phyloP scores from a whole-genome alignment of 2,888 invertebrate species.

The Peribatodes rhomboidaria region DNA sequence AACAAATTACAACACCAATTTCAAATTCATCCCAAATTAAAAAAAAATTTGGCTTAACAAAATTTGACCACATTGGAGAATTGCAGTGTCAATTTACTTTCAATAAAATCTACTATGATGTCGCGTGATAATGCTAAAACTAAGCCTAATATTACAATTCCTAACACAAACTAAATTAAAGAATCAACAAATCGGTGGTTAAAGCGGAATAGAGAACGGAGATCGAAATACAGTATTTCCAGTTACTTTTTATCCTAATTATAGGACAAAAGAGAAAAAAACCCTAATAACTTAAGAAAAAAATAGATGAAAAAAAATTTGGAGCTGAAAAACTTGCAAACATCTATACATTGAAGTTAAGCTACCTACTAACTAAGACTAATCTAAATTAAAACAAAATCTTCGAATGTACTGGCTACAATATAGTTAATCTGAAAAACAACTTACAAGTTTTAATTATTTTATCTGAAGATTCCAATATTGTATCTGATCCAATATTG shows the following conservation, averaged over 20 bases:
- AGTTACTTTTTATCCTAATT: slow-evolving; percentile 21
- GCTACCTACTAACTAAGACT: slow-evolving; percentile 8
- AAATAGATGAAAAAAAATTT: slow-evolving; percentile 4
- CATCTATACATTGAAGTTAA: slow-evolving; percentile 3
- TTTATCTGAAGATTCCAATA: too few species aligned
- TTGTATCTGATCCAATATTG: too few species aligned
- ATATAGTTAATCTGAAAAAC: background rate
- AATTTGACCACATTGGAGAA: slow-evolving; percentile 21
- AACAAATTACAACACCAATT: background rate
- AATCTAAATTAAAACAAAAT: slow-evolving; percentile 4
- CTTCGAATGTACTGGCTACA: background rate
- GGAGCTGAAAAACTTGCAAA: slow-evolving; percentile 1
- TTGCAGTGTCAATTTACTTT: slow-evolving; percentile 4
- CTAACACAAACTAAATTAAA: slow-evolving; percentile 38
- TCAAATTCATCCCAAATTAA: too few species aligned
- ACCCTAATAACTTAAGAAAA: background rate
- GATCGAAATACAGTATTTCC: slow-evolving; percentile 33
- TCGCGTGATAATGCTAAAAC: slow-evolving; percentile 14
- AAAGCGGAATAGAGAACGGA: slow-evolving; percentile 38
- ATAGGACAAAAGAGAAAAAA: background rate
- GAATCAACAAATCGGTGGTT: slow-evolving; percentile 44
- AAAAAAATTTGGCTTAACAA: background rate
- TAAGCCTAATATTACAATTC: slow-evolving; percentile 36
- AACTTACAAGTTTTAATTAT: too few species aligned
- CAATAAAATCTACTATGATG: slow-evolving; percentile 8